Evolutionary conservation across 2,888 invertebrate genomes (phyloP), one percentile per base, ranked within the genome.

Genomic region (Nephrotoma guestfalica): DNA sequence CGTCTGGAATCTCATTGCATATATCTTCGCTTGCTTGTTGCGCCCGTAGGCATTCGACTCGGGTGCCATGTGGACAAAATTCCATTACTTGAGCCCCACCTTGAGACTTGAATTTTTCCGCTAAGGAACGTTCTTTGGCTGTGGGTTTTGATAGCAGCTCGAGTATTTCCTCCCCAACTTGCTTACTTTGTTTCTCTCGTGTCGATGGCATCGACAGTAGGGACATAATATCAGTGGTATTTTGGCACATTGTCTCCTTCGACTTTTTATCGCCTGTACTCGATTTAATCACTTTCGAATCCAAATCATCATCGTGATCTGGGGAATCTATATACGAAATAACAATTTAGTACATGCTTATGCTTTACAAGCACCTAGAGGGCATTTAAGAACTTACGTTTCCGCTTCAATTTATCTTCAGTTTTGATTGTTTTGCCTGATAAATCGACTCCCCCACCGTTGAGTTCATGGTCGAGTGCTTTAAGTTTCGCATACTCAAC

Each of bases 41-140:
- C 88, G 90, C 93, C 87, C 95, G 92, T 86, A 92, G 92, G 90
- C 99, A 99, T 90, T 99, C 99, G 13, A 95, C 94, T 88, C 96
- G 95, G 0, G 99, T 99, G 9, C 98, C 98, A 91, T 97, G 97
- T 0, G 97, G 97, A 91, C 99, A 99, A 92, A 98, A 99, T 91
- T 99, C 98, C 95, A 96, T 97, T 4, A 97, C 96, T 90, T 96
- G 96, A 0, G 96, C 96, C 89, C 96, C 98, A 89, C 98, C 98
- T 93, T 98, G 98, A 15, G 98, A 98, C 89, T 97, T 95, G 91
- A 99, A 99, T 89, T 97, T 95, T 91, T 99, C 98, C 0, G 98
- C 97, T n/a, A 99, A 92, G 0, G 97, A 97, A 89, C 96, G 94
- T 91, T 99, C 98, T 91, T 99, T 99, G 0, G 98, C 98, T 0